Percentiles rank a stretch among this genome's conserved stretches.
Conservation (phyloP, 2,113 vertebrate genomes). For the Pomatorhinus ruficollis region DNA sequence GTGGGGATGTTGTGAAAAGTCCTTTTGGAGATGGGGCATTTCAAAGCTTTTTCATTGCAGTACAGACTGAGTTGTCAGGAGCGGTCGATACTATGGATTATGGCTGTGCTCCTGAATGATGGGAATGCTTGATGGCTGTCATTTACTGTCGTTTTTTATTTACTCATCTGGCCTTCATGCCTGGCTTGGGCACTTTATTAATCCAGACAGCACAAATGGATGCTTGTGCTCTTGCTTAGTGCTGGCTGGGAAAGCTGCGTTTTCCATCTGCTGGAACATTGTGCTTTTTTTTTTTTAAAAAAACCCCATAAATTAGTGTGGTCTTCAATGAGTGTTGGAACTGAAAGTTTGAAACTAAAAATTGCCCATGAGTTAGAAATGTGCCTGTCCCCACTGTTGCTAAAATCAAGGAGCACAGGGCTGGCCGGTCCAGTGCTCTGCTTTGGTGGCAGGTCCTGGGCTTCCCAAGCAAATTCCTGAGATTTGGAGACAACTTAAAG, state of each 20-base stretch:
- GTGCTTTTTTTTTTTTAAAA: not conserved
- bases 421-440: not conserved
- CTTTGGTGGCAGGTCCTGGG: not conserved
- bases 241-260: not conserved
- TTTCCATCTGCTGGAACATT: not conserved
- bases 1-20: not conserved
- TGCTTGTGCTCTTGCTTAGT: not conserved
- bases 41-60: constrained; percentile 29
- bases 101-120: constrained; percentile 12
- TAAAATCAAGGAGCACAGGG: not conserved
- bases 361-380: not conserved
- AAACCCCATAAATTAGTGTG: not conserved
- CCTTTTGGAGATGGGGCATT: not conserved
- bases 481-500: not conserved
- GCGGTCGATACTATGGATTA: constrained; percentile 41
- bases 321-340: not conserved
- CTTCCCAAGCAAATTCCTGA: not conserved
- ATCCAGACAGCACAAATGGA: constrained; percentile 45
- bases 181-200: constrained; percentile 46
- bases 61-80: constrained; percentile 34
- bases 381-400: not conserved
- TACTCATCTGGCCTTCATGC: constrained; percentile 54
- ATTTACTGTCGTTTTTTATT: constrained; percentile 59
- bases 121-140: constrained; percentile 61
- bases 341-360: not conserved